These are phyloP conservation scores for Nebria salina DNA, from an alignment of 2,888 invertebrate species.

Conservation along the genomic window DNA sequence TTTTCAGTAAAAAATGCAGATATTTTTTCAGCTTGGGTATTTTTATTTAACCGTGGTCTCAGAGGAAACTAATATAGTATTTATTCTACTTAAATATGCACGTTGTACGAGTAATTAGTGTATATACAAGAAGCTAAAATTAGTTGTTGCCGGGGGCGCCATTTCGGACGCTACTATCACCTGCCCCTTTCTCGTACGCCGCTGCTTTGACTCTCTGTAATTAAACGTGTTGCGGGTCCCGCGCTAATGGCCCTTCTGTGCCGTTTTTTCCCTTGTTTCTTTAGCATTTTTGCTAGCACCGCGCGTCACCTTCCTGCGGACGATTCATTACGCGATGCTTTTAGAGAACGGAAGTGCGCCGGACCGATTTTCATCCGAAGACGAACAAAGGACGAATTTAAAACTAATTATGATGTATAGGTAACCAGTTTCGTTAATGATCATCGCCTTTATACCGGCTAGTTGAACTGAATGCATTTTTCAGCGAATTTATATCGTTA, in stretches of 20 bases:
- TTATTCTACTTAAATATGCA: conserved; percentile 3
- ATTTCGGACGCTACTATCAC: conserved; percentile 25
- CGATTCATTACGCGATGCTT: conserved; percentile 3
- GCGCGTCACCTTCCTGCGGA: not conserved
- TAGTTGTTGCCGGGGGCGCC: conserved; percentile 22
- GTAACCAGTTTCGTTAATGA: not conserved
- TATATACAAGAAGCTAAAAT: conserved; percentile 28
- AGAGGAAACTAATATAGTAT: not conserved
- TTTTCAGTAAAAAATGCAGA: not conserved
- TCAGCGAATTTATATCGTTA: not conserved
- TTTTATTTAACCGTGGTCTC: too few relatives aligned
- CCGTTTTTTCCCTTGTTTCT: conserved; percentile 23
- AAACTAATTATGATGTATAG: not conserved
- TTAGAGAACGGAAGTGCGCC: conserved; percentile 37
- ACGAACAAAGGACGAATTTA: conserved; percentile 27
- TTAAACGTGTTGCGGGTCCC: conserved; percentile 34
- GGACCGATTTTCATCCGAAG: conserved; percentile 34
- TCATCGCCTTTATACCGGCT: not conserved
- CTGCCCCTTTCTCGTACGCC: conserved; percentile 17
- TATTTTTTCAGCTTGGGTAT: not conserved
- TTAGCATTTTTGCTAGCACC: not conserved
- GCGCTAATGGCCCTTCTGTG: conserved; percentile 40
- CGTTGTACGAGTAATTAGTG: conserved; percentile 23
- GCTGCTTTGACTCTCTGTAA: conserved; percentile 25
- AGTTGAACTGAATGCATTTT: not conserved